Evolutionary conservation across 2,797 vertebrate species (phyloP).

Genomic region (Cryptoblepharus egeriae): DNA sequence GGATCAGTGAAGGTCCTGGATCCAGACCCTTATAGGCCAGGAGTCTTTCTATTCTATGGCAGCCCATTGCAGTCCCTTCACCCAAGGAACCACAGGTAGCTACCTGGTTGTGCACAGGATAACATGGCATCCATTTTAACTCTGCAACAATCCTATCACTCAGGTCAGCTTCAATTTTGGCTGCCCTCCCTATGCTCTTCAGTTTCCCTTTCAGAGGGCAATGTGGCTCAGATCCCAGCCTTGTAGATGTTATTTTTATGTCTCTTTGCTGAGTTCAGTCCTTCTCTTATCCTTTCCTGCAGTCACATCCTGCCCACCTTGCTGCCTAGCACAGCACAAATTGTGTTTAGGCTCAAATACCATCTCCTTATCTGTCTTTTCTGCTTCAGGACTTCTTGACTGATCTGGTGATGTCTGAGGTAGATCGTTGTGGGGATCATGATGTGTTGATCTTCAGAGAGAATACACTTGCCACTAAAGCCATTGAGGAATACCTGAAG

Average conservation of each 20-base stretch:
- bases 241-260: neutral
- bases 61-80: too few relatives aligned
- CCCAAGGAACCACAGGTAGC: too few relatives aligned
- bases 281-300: constrained; percentile 21
- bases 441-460: constrained; percentile 97
- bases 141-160: too few relatives aligned
- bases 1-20: too few relatives aligned
- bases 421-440: constrained; percentile 95
- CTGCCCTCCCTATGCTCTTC: neutral
- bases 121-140: too few relatives aligned
- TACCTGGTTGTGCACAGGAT: too few relatives aligned
- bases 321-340: neutral
- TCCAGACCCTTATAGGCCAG: too few relatives aligned
- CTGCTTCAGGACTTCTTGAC: constrained; percentile 91
- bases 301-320: constrained; percentile 2
- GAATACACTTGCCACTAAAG: constrained; percentile 96
- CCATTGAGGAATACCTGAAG: constrained; percentile 96
- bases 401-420: constrained; percentile 95
- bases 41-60: too few relatives aligned
- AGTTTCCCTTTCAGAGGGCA: neutral
- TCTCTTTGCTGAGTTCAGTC: neutral
- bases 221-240: neutral
- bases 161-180: too few relatives aligned
- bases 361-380: constrained; percentile 59
- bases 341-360: constrained; percentile 29